Conservation (phyloP, 1,140 invertebrate species). For the Nilaparvata lugens region DNA sequence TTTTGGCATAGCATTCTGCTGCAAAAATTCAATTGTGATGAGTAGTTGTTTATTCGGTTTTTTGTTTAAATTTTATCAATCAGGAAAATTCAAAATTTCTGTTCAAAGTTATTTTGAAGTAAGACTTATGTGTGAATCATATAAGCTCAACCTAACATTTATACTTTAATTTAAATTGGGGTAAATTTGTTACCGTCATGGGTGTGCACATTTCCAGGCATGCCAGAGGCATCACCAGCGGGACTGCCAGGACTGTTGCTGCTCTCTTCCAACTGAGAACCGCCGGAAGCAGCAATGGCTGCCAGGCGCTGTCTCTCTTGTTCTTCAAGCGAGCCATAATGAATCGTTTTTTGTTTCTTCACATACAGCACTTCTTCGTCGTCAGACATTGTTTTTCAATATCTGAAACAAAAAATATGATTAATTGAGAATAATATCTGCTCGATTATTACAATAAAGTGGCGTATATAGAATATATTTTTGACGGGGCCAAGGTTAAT, state of each 20-base stretch:
- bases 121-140: no score
- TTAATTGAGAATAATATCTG: neutral
- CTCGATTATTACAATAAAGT: no score
- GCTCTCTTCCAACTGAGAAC: conserved; percentile 35
- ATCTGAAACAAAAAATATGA: neutral
- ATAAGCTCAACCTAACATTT: no score
- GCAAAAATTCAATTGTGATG: no score
- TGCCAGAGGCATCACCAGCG: conserved; percentile 20
- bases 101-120: no score
- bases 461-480: no score
- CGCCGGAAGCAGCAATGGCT: conserved; percentile 26
- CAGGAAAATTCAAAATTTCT: no score
- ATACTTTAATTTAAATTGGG: no score
- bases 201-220: conserved; percentile 52
- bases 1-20: no score
- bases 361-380: conserved; percentile 69
- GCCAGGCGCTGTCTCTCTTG: conserved; percentile 41
- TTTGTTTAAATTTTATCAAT: no score
- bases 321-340: conserved; percentile 84
- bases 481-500: no score
- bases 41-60: no score
- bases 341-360: conserved; percentile 66
- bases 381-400: conserved; percentile 61
- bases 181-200: conserved; percentile 48
- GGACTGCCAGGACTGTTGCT: conserved; percentile 35